A percentile compares a stretch with the other conserved stretches of the same genome.
Conservation (phyloP, 2,113 vertebrate genomes). For the Elachura formosa region DNA sequence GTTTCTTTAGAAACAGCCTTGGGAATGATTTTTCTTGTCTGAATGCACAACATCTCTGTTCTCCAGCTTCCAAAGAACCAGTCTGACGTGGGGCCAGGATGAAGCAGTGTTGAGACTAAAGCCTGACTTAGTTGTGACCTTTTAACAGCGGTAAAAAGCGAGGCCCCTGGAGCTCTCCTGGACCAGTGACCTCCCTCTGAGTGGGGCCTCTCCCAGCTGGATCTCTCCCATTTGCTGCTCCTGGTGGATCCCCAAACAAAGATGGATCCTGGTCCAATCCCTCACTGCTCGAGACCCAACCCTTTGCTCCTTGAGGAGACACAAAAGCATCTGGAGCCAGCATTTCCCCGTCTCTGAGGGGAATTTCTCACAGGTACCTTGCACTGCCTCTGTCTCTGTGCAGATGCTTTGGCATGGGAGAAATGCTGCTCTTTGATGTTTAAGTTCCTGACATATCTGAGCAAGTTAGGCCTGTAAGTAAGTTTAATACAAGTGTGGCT, state of each 20-base stretch:
- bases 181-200: not conserved
- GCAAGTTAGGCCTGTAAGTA: not conserved
- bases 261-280: not conserved
- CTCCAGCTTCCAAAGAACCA: not conserved
- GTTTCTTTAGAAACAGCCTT: not conserved
- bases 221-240: not conserved
- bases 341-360: not conserved
- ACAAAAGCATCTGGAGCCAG: no score
- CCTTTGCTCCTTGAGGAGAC: no score
- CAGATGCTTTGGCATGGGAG: not conserved
- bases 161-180: not conserved
- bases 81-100: not conserved
- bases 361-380: not conserved
- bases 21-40: not conserved
- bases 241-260: not conserved
- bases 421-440: not conserved
- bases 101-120: not conserved
- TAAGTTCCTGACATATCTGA: not conserved
- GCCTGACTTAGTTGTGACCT: no score
- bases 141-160: rapidly evolving
- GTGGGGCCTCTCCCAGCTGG: rapidly evolving
- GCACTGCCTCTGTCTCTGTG: not conserved
- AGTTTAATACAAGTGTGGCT: no score
- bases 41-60: not conserved
- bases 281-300: rapidly evolving